Evolutionary conservation across 2,888 invertebrate species (phyloP).

Genomic region (Tiphia femorata): DNA sequence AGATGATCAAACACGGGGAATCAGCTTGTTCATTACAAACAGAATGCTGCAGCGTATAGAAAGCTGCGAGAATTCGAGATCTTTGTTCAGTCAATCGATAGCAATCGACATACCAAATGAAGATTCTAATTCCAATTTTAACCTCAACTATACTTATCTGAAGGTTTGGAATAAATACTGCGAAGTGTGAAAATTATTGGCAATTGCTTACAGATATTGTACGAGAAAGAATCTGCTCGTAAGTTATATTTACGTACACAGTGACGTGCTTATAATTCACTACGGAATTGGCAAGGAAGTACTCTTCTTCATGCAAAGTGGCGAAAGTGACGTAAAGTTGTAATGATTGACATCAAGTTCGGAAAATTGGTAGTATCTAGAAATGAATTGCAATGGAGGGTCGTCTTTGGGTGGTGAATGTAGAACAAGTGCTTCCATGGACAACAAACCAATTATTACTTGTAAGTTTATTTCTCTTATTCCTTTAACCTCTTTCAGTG

Average conservation of each 20-base stretch:
- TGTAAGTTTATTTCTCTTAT: slow-evolving; percentile 72
- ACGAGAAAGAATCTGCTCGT: not conserved
- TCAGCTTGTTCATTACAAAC: too few species aligned
- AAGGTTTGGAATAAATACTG: slow-evolving; percentile 19
- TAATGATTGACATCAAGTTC: slow-evolving; percentile 54
- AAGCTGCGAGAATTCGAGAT: slow-evolving; percentile 30
- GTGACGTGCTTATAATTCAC: too few species aligned
- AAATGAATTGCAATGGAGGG: slow-evolving; percentile 66
- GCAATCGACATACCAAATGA: slow-evolving; percentile 19
- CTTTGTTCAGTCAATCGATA: slow-evolving; percentile 30
- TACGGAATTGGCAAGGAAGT: not conserved
- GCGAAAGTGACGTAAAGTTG: slow-evolving; percentile 49
- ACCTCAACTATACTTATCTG: slow-evolving; percentile 30
- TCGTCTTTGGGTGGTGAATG: slow-evolving; percentile 50
- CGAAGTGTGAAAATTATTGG: not conserved
- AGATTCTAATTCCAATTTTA: slow-evolving; percentile 38
- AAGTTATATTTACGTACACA: not conserved
- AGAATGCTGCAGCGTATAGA: not conserved
- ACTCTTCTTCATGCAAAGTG: slow-evolving; percentile 28
- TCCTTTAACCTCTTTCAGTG: slow-evolving; percentile 28
- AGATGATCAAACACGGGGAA: too few species aligned
- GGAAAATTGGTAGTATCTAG: slow-evolving; percentile 46
- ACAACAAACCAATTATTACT: slow-evolving; percentile 81
- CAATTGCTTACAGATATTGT: not conserved
- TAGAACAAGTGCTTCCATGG: slow-evolving; percentile 68